Conservation (phyloP, 2,888 invertebrate genomes). For the Tethea ocularis region DNA sequence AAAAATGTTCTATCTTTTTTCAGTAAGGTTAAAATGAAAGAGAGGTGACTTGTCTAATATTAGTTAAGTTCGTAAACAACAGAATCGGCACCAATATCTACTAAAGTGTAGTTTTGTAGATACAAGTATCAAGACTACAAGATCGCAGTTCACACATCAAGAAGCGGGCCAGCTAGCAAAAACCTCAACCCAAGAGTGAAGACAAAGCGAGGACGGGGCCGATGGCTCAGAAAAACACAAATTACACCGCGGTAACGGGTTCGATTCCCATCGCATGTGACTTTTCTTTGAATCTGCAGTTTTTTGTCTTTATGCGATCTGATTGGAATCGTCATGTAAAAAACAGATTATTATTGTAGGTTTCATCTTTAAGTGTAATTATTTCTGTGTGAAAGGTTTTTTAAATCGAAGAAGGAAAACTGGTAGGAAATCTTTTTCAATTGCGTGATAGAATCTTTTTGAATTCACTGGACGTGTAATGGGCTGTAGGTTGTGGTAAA, state of each 20-base stretch:
- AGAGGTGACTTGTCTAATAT: no score
- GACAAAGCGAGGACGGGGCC: slow-evolving; percentile 65
- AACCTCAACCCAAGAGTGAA: slow-evolving; percentile 43
- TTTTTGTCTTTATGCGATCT: slow-evolving; percentile 35
- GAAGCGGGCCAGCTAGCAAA: slow-evolving; percentile 53
- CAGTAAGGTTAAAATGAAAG: no score
- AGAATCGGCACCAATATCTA: no score
- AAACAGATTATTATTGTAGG: slow-evolving; percentile 26
- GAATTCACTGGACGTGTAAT: no score
- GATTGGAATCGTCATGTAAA: slow-evolving; percentile 41
- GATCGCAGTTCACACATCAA: slow-evolving; percentile 41
- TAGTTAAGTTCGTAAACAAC: no score
- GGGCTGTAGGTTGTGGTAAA: no score
- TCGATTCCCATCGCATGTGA: slow-evolving; percentile 70
- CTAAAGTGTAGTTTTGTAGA: no score
- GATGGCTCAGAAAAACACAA: slow-evolving; percentile 71
- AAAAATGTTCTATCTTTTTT: no score
- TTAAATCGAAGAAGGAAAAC: background rate
- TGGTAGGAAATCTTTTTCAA: background rate
- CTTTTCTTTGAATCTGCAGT: slow-evolving; percentile 61
- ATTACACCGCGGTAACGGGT: slow-evolving; percentile 65
- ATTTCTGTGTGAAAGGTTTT: background rate
- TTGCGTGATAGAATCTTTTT: no score
- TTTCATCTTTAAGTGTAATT: background rate
- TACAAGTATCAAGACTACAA: slow-evolving; percentile 48